A percentile compares a stretch with the other conserved stretches of the same genome.
Evolutionary conservation across 2,113 vertebrate genomes (phyloP).

Genomic region (Rhinogobius similis): DNA sequence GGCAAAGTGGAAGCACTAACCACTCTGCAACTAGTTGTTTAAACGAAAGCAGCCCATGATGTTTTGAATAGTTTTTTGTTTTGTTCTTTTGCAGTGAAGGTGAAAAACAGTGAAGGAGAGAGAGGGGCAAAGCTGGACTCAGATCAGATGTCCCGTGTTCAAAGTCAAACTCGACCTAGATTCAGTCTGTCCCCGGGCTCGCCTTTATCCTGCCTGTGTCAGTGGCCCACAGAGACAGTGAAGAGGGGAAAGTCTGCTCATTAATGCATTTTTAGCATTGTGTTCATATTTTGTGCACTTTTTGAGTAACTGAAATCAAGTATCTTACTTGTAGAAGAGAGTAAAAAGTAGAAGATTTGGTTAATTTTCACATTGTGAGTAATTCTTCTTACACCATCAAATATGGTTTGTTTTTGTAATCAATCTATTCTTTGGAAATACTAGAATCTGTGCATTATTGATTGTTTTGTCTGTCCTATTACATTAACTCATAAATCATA

Average conservation of each 20-base stretch:
- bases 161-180: constrained; percentile 47
- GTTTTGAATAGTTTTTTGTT: neutral
- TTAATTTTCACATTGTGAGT: no score
- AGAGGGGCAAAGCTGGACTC: constrained; percentile 15
- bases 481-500: no score
- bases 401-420: no score
- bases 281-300: neutral
- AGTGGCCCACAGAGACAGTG: neutral
- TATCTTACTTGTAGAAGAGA: no score
- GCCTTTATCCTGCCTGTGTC: constrained; percentile 15
- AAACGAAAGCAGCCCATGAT: neutral
- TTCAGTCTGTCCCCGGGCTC: constrained; percentile 35
- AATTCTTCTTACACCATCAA: no score
- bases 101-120: neutral
- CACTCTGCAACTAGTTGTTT: no score
- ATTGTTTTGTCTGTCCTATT: no score
- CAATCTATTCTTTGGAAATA: no score
- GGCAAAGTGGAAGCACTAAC: no score
- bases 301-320: neutral
- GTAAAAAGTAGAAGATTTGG: no score
- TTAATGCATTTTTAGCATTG: neutral
- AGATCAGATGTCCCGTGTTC: constrained; percentile 47
- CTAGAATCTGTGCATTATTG: no score
- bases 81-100: neutral
- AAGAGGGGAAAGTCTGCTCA: neutral